A percentile compares a stretch with the other conserved stretches of the same genome.
phyloP scores from a whole-genome alignment of 2,113 vertebrate species.

The Oncorhynchus masou region DNA sequence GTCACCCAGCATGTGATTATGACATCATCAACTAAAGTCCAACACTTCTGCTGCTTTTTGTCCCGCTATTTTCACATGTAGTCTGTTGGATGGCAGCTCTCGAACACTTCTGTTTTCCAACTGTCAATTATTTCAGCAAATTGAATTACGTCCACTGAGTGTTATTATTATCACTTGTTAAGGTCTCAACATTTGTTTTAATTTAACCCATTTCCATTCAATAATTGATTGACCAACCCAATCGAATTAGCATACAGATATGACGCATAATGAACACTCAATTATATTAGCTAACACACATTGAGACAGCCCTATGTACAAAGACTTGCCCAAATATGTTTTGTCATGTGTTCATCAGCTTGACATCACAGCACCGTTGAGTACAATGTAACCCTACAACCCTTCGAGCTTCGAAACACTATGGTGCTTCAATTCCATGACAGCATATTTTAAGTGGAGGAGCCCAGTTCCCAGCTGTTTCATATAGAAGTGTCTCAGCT shows the following conservation, averaged over 20 bases:
- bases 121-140: slow-evolving; percentile 60
- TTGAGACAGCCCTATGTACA: neutral
- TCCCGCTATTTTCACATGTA: slow-evolving; percentile 34
- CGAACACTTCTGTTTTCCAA: slow-evolving; percentile 41
- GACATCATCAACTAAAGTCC: slow-evolving; percentile 39
- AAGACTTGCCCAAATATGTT: neutral
- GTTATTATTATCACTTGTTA: slow-evolving; percentile 56
- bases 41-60: slow-evolving; percentile 40
- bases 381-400: no score
- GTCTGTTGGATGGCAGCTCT: slow-evolving; percentile 28
- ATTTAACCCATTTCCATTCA: slow-evolving; percentile 12
- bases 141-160: slow-evolving; percentile 49
- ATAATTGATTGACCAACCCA: slow-evolving; percentile 47
- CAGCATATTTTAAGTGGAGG: neutral
- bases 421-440: neutral
- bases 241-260: slow-evolving; percentile 46
- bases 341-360: neutral
- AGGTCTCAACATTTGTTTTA: slow-evolving; percentile 30
- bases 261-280: neutral
- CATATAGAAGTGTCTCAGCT: neutral
- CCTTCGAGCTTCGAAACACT: neutral
- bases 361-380: no score
- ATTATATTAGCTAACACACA: slow-evolving; percentile 6
- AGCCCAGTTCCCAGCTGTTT: neutral
- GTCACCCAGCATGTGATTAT: slow-evolving; percentile 30